Evolutionary conservation across 1,140 invertebrate species (phyloP), one percentile per base, ranked within the genome.

Genomic region (Euschistus heros): DNA sequence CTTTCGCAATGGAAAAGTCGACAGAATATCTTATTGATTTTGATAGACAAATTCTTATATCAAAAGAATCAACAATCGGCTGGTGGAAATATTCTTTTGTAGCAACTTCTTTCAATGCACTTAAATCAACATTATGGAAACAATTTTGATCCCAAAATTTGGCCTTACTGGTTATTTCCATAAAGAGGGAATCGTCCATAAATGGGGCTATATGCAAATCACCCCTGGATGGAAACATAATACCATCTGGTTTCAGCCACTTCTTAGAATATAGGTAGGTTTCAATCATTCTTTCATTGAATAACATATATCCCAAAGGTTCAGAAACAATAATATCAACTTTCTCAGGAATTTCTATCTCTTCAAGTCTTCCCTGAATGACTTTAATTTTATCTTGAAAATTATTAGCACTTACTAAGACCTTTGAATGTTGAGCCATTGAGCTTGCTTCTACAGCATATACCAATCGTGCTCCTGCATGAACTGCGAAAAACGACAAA

Each of bases 301-400:
- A 97, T 15, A 99, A 79, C 96, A 99, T 99, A 73, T 99, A 99
- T 27, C 97, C 97, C 95, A 99, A 98, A 0, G 97, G 96, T 78
- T 99, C 97, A 7, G 94, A 97, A 67, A 99, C 94, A 71, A 99
- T 97, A 30, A 97, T 86, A 78, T 99, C 95, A 15, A 98, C 95
- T 71, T 82, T 83, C 76, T 98, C 95, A 7, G 94, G 94, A 66
- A 99, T 76, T 66, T 91, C 88, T 52, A 99, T 92, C 79, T 99
- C 97, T 79, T 99, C 97, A 70, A 99, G 94, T 83, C 98, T 99
- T 10, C 96, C 96, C 47, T 94, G 86, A 71, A 99, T 87, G 1
- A 99, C 93, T 67, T 87, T 80, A 64, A 99, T 94, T 72, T 85
- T 85, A 72, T 89, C 86, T 65, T 85, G 82, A 26, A 94, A 81